Evolutionary conservation across 2,888 invertebrate species (phyloP).

Genomic region (Agriopis marginaria): DNA sequence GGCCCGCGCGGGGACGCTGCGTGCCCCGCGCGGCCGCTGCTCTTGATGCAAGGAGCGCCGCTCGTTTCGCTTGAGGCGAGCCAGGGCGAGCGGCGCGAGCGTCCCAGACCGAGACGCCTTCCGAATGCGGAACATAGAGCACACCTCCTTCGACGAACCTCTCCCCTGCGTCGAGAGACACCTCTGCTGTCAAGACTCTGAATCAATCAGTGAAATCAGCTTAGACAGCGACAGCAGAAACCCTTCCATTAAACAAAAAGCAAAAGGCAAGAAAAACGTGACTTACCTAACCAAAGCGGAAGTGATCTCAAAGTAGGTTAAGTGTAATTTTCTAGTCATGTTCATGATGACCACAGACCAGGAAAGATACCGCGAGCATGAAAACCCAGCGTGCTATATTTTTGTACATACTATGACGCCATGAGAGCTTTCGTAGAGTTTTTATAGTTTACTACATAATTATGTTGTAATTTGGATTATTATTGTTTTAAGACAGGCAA

Average conservation of each 20-base stretch:
- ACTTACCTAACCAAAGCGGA: slow-evolving; percentile 78
- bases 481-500: too few species aligned
- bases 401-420: too few species aligned
- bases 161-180: slow-evolving; percentile 69
- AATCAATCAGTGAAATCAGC: slow-evolving; percentile 77
- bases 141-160: slow-evolving; percentile 71
- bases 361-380: too few species aligned
- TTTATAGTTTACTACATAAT: too few species aligned
- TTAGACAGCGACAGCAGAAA: slow-evolving; percentile 77
- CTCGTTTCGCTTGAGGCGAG: slow-evolving; percentile 64
- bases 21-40: slow-evolving; percentile 70
- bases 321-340: slow-evolving; percentile 49
- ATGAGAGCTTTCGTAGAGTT: too few species aligned
- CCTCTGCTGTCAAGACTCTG: slow-evolving; percentile 71
- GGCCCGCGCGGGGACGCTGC: slow-evolving; percentile 77
- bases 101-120: slow-evolving; percentile 58
- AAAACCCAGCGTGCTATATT: too few species aligned
- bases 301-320: slow-evolving; percentile 55
- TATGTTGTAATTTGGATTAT: too few species aligned
- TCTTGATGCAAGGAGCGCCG: slow-evolving; percentile 80
- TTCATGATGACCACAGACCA: slow-evolving; percentile 29
- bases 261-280: slow-evolving; percentile 71
- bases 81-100: slow-evolving; percentile 56
- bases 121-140: slow-evolving; percentile 69
- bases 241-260: slow-evolving; percentile 63